A percentile compares a stretch with the other conserved stretches of the same genome.
phyloP scores from a whole-genome alignment of 2,888 invertebrate species.

The Agrilus cyanescens region DNA sequence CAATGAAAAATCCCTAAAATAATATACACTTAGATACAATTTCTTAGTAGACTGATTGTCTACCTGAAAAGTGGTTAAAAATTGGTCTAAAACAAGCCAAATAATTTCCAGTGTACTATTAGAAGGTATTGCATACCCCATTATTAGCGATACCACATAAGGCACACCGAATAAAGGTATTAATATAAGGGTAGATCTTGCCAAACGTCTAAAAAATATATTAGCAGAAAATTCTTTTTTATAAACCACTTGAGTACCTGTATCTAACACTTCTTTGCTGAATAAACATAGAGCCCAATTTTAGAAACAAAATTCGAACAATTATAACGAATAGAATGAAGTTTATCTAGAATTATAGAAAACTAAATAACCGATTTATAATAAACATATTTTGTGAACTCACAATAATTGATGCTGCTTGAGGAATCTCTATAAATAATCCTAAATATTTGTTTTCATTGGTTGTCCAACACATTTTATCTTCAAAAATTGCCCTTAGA shows the following conservation, averaged over 20 bases:
- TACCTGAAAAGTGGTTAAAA: conserved; percentile 57
- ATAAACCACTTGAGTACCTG: too few species aligned
- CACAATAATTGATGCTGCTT: conserved; percentile 46
- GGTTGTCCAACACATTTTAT: conserved; percentile 49
- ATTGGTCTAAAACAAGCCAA: conserved; percentile 53
- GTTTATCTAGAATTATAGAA: conserved; percentile 40
- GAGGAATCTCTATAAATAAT: conserved; percentile 45
- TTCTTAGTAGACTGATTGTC: conserved; percentile 8
- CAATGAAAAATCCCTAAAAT: conserved; percentile 49
- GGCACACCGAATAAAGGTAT: conserved; percentile 58
- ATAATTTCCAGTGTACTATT: conserved; percentile 42
- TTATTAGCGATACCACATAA: conserved; percentile 44
- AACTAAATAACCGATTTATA: background rate
- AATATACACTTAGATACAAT: too few species aligned
- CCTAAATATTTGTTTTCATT: conserved; percentile 37
- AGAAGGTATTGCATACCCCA: conserved; percentile 36
- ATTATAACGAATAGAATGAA: conserved; percentile 52
- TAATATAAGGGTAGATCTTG: conserved; percentile 50
- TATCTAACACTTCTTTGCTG: conserved; percentile 48
- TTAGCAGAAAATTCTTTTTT: too few species aligned
- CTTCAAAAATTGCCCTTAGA: conserved; percentile 39
- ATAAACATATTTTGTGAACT: conserved; percentile 23
- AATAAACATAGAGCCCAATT: conserved; percentile 44
- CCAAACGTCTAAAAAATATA: conserved; percentile 39
- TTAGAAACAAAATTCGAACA: conserved; percentile 42